These are phyloP conservation scores for Acleris laterana DNA, from an alignment of 2,888 invertebrate genomes.

Conservation along the genomic window DNA sequence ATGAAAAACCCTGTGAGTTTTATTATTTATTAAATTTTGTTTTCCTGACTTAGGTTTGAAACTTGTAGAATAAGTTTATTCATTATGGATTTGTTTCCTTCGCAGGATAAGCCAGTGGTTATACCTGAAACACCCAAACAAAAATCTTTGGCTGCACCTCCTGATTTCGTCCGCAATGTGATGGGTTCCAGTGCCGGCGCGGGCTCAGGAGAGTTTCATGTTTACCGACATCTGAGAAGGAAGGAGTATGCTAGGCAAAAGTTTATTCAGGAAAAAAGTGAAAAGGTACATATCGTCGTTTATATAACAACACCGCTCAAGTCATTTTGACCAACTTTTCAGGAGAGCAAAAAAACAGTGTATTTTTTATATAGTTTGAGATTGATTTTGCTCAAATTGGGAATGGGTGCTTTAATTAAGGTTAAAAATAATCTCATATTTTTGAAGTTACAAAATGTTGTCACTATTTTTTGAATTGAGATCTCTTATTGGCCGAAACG, in stretches of 20 bases:
- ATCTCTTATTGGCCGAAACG: too few species aligned
- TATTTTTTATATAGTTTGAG: too few species aligned
- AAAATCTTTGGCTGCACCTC: conserved; percentile 90
- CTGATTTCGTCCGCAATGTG: conserved; percentile 98
- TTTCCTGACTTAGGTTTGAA: conserved; percentile 9
- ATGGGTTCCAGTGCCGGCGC: conserved; percentile 99
- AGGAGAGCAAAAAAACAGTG: too few species aligned
- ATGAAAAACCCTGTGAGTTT: conserved; percentile 96
- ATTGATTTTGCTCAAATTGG: too few species aligned
- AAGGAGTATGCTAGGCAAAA: conserved; percentile 98
- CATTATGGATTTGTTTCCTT: conserved; percentile 29
- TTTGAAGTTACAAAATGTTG: too few species aligned
- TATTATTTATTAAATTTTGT: too few species aligned
- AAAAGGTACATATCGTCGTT: conserved; percentile 89
- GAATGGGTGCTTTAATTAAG: too few species aligned
- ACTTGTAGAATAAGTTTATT: neutral
- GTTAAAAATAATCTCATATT: too few species aligned
- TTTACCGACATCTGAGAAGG: conserved; percentile 96
- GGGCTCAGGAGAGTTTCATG: conserved; percentile 99
- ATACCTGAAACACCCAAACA: conserved; percentile 93
- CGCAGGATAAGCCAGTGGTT: conserved; percentile 93
- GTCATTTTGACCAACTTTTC: too few species aligned
- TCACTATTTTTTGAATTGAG: too few species aligned
- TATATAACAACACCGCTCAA: too few species aligned
- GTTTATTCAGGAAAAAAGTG: conserved; percentile 94